Conservation (phyloP, 2,888 invertebrate genomes). For the Agapetus fuscipes region DNA sequence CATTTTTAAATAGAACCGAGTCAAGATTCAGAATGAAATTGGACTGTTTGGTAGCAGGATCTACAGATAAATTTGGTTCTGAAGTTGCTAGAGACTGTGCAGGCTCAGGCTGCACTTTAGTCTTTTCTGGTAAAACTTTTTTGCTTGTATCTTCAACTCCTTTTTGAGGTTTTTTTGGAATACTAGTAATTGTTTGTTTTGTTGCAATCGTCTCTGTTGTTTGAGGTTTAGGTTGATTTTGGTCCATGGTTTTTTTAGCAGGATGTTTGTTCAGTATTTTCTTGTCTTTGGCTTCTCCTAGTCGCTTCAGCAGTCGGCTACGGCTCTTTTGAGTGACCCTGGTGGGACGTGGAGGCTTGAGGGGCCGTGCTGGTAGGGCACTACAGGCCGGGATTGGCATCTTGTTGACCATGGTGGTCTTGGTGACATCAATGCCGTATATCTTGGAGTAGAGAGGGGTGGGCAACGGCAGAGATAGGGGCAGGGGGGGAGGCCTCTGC, state of each 20-base stretch:
- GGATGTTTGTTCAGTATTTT: not conserved
- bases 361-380: conserved; percentile 7
- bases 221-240: no score
- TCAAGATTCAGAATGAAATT: not conserved
- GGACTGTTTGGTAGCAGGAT: not conserved
- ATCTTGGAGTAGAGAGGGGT: conserved; percentile 16
- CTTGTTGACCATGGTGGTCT: conserved; percentile 33
- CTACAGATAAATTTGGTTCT: not conserved
- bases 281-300: conserved; percentile 3
- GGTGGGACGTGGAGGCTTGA: conserved; percentile 4
- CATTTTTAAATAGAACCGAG: no score
- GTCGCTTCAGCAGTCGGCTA: conserved; percentile 1
- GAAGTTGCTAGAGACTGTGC: not conserved
- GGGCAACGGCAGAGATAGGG: conserved; percentile 13
- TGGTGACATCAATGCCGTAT: conserved; percentile 25
- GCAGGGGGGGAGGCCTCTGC: conserved; percentile 9
- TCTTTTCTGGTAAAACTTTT: not conserved
- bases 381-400: conserved; percentile 33
- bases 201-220: no score
- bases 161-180: no score
- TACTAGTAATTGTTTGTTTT: no score
- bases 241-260: not conserved
- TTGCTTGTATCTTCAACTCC: not conserved
- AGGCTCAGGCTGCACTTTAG: not conserved
- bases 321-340: conserved; percentile 13